A percentile compares a stretch with the other conserved stretches of the same genome.
These are phyloP conservation scores for Deroplatys truncata DNA, from an alignment of 2,888 invertebrate genomes.

Conservation along the genomic window DNA sequence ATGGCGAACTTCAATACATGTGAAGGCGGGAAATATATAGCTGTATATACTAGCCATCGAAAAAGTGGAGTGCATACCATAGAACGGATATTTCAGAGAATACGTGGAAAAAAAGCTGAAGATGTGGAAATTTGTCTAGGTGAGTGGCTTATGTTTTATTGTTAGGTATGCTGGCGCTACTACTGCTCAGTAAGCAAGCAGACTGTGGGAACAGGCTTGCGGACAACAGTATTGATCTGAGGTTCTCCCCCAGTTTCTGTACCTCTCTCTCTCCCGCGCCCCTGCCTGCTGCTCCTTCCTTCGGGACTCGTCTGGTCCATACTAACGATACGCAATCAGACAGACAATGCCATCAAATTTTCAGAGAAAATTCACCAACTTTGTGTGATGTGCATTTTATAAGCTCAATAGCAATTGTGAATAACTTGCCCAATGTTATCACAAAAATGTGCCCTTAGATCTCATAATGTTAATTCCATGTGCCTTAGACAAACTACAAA, in stretches of 20 bases:
- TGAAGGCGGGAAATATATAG: background rate
- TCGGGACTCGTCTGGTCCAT: background rate
- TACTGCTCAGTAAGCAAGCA: background rate
- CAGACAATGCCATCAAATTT: background rate
- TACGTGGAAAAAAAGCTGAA: background rate
- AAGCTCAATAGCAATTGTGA: too few relatives aligned
- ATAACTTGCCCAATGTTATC: too few relatives aligned
- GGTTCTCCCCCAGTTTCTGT: background rate
- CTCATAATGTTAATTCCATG: too few relatives aligned
- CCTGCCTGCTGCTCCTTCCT: background rate
- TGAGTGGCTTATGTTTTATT: background rate
- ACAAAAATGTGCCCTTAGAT: too few relatives aligned
- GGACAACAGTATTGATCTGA: background rate
- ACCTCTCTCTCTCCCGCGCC: background rate
- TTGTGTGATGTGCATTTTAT: too few relatives aligned
- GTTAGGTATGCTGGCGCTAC: background rate
- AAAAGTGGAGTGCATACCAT: background rate
- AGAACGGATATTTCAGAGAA: background rate
- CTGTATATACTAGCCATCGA: background rate
- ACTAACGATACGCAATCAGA: background rate
- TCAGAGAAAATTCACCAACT: too few relatives aligned
- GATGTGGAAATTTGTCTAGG: background rate
- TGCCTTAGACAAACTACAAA: too few relatives aligned
- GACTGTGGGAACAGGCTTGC: background rate
- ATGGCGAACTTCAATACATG: background rate